phyloP scores from a whole-genome alignment of 2,888 invertebrate genomes.

The Anarsia innoxiella region DNA sequence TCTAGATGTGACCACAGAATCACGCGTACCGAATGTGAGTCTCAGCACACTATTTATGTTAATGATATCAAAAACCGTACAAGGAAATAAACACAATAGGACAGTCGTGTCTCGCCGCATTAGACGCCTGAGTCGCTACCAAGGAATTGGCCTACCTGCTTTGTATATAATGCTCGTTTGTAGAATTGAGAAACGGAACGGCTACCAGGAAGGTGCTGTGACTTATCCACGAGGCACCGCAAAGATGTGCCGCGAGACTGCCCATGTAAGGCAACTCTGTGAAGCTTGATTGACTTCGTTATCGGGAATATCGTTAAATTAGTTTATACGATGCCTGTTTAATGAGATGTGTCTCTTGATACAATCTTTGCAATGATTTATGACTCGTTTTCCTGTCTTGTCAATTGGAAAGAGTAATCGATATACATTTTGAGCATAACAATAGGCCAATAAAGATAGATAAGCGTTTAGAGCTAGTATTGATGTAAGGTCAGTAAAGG shows the following conservation, averaged over 20 bases:
- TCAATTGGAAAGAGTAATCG: slow-evolving; percentile 5
- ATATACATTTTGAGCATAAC: slow-evolving; percentile 4
- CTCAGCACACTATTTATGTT: slow-evolving; percentile 62
- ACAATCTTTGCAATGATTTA: slow-evolving; percentile 8
- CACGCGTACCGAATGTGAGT: slow-evolving; percentile 59
- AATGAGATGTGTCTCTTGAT: slow-evolving; percentile 23
- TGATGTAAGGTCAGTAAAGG: slow-evolving; percentile 9
- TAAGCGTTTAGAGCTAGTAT: slow-evolving; percentile 4
- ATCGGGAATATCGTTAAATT: slow-evolving; percentile 44
- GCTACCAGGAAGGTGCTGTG: slow-evolving; percentile 58
- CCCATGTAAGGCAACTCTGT: slow-evolving; percentile 48
- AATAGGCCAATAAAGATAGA: slow-evolving; percentile 9
- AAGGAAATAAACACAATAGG: slow-evolving; percentile 71
- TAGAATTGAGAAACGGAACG: slow-evolving; percentile 59
- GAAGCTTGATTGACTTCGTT: slow-evolving; percentile 56
- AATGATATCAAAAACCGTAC: slow-evolving; percentile 68
- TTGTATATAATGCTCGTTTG: slow-evolving; percentile 70
- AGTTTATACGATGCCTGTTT: slow-evolving; percentile 29
- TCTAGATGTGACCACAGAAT: slow-evolving; percentile 13
- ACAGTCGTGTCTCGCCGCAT: slow-evolving; percentile 66
- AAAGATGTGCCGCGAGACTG: slow-evolving; percentile 44
- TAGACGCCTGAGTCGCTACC: slow-evolving; percentile 57
- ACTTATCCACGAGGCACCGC: slow-evolving; percentile 52
- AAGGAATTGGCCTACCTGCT: slow-evolving; percentile 63
- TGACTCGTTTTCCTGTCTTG: background rate